Evolutionary conservation across 2,113 vertebrate species (phyloP).

Genomic region (Ceyx melanurus): DNA sequence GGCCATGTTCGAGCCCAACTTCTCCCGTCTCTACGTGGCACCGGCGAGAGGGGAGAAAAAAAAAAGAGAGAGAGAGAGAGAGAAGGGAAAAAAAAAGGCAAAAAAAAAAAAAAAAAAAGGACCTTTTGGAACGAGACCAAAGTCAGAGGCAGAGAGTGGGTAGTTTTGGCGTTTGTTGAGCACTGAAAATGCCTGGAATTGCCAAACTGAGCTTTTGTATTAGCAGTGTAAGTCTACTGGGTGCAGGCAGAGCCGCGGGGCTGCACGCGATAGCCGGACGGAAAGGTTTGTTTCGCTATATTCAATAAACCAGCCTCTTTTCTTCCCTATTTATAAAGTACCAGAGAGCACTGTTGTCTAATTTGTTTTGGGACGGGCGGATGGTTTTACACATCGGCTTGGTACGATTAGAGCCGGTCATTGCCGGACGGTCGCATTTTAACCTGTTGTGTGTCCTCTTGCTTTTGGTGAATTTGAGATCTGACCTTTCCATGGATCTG

Average conservation of each 20-base stretch:
- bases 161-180: slow-evolving; percentile 67
- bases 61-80: too few species aligned
- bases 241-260: slow-evolving; percentile 44
- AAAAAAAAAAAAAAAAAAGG: neutral
- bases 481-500: slow-evolving; percentile 3
- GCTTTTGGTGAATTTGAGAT: neutral
- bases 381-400: slow-evolving; percentile 57
- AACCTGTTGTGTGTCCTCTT: slow-evolving; percentile 66
- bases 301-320: slow-evolving; percentile 59
- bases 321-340: slow-evolving; percentile 53
- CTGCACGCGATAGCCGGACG: slow-evolving; percentile 37
- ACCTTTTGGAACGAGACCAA: slow-evolving; percentile 62
- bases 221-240: slow-evolving; percentile 43
- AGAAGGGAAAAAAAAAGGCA: neutral
- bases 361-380: slow-evolving; percentile 55
- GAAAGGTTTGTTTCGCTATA: slow-evolving; percentile 66
- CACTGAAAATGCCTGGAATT: slow-evolving; percentile 66
- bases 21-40: slow-evolving; percentile 64
- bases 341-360: slow-evolving; percentile 55
- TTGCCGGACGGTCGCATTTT: slow-evolving; percentile 39
- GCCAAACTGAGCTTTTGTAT: slow-evolving; percentile 69
- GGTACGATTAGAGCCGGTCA: slow-evolving; percentile 56
- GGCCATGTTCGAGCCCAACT: slow-evolving; percentile 51
- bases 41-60: neutral
- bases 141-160: slow-evolving; percentile 66